Evolutionary conservation across 1,140 invertebrate genomes (phyloP).

Genomic region (Araneus ventricosus): DNA sequence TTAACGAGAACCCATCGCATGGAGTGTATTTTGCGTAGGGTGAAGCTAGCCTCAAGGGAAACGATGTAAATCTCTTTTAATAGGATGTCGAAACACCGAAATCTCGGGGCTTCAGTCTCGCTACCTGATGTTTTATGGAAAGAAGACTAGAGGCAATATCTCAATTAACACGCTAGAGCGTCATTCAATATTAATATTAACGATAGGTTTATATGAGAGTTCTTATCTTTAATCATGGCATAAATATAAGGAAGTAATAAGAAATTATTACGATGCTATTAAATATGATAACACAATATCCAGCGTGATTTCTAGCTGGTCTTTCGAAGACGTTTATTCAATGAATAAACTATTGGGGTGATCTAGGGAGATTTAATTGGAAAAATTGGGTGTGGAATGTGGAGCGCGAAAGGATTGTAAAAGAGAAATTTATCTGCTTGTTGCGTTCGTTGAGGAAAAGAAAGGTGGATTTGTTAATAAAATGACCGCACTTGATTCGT

Average conservation of each 20-base stretch:
- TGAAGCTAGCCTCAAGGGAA: neutral
- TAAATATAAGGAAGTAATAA: constrained; percentile 56
- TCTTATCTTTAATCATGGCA: constrained; percentile 56
- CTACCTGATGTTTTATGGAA: constrained; percentile 61
- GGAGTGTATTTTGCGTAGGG: neutral
- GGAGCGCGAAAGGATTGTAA: neutral
- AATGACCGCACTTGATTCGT: neutral
- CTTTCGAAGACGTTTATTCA: constrained; percentile 29
- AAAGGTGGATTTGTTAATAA: neutral
- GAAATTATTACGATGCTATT: constrained; percentile 62
- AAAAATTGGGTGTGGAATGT: neutral
- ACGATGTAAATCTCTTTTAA: constrained; percentile 58
- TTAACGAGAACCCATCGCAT: neutral
- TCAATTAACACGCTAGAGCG: constrained; percentile 43
- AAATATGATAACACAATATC: constrained; percentile 12
- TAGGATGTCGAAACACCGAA: constrained; percentile 54
- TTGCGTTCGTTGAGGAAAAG: neutral
- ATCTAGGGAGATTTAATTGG: constrained; percentile 18
- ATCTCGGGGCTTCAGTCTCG: constrained; percentile 14
- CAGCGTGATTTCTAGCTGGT: neutral
- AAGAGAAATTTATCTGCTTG: neutral
- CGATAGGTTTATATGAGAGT: constrained; percentile 48
- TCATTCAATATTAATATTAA: constrained; percentile 69
- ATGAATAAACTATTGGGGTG: neutral
- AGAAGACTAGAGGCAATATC: constrained; percentile 36